Evolutionary conservation across 2,797 vertebrate genomes (phyloP), one percentile per base, ranked within the genome.

Genomic region (Poeciliopsis infans): DNA sequence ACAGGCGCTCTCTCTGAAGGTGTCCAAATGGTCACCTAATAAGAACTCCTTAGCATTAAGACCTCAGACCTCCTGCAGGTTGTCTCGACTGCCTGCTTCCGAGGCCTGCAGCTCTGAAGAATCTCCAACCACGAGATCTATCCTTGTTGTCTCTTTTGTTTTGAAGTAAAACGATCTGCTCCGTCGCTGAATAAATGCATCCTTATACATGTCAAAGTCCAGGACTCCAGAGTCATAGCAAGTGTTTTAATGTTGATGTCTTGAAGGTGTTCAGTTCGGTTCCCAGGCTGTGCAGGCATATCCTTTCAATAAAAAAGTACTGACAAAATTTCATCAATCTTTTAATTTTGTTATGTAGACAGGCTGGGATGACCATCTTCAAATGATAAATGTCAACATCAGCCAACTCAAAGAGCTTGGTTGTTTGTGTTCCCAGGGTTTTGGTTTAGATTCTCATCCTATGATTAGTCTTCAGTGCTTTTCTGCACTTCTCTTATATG

Each of bases 31-130:
- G 4, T 78, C 82, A 77, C 75, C 78, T 64, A 66, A 28, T 46
- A 8, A 75, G 87, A 55, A 51, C 85, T 79, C n/a, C 72, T 77
- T 68, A 85, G 74, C 74, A 83, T 91, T 88, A 87, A 83, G 53
- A 81, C 28, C 72, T 16, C 5, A 23, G 4, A 53, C 46, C 31
- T 41, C 61, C 51, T 69, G 36, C 66, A 79, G 20, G 45, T 70
- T 47, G 73, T 55, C 59, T 57, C 15, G 13, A 25, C n/a, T 72
- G 74, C 49, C 36, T 31, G 23, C 66, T 1, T 69, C 43, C 3
- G n/a, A n/a, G 39, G 23, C 41, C n/a, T 70, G 41, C 25, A 70
- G 13, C 41, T 46, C 12, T n/a, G 13, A 3, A 2, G 1, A 28
- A 28, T 43, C 41, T n/a, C 43, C 23, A 28, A 46, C 12, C 5